Base-by-base conservation (phyloP, 2,113 vertebrate genomes). In the Colaptes auratus region DNA sequence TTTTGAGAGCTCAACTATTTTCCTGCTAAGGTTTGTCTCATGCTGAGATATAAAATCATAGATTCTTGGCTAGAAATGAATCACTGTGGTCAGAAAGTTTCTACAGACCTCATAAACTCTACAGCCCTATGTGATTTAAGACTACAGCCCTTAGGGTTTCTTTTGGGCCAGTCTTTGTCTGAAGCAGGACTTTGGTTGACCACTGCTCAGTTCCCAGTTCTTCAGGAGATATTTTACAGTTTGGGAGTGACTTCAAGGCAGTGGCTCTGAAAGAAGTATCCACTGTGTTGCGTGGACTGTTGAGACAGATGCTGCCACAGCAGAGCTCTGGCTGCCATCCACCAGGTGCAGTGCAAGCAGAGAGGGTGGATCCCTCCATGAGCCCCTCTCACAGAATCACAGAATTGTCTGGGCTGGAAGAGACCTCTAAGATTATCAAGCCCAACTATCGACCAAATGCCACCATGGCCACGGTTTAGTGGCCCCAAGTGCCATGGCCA, bases 1-100 rank as follows among this genome's bases (percentile, higher is more conserved):
- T 90, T 85, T 82, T 46, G 48, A 94, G 84, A 15, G 35, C 92
- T 81, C 59, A 82, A 15, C 39, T 85, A 3, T 74, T 72, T 79
- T 85, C 63, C 82, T 90, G 67, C 69, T 93, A n/a, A 90, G 74
- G 65, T 88, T 81, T 86, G 52, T 42, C 82, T 70, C 78, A 64
- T 35, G 48, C 24, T 60, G 60, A 91, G 72, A 39, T 50, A 66
- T 33, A 52, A 91, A 92, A 89, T 25, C 39, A 84, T 20, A 90
- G 55, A 42, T 65, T 84, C 12, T 87, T 73, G n/a, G 60, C 75
- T 88, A 67, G 80, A 94, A 89, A 74, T 24, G 1, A 66, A 80
- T 58, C 36, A 21, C 42, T 71, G 48, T 80, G 33, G 85, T 89
- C 91, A 94, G 82, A 85, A 91, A 70, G 28, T 73, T 94, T 73